phyloP scores from a whole-genome alignment of 2,888 invertebrate genomes.

The Caenorhabditis parvicauda region DNA sequence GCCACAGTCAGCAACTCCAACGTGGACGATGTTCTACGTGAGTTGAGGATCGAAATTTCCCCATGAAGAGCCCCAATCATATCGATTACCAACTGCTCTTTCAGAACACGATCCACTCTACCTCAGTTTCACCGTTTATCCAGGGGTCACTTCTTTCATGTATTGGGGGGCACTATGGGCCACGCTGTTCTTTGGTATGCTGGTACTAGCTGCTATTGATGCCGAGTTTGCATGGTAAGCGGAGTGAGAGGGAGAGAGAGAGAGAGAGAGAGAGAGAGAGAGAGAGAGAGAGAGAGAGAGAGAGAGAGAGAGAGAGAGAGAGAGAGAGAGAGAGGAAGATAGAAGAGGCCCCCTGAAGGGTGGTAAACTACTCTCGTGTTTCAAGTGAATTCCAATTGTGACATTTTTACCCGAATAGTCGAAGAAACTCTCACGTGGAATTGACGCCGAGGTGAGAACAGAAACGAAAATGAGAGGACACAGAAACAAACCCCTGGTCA shows the following conservation, averaged over 20 bases:
- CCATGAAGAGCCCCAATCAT: not conserved
- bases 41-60: slow-evolving; percentile 2
- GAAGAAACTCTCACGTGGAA: no score
- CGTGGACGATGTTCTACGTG: slow-evolving; percentile 44
- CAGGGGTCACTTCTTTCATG: slow-evolving; percentile 56
- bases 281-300: no score
- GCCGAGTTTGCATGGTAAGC: slow-evolving; percentile 44
- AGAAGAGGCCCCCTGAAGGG: no score
- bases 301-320: no score
- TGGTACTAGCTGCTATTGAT: slow-evolving; percentile 49
- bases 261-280: no score
- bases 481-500: no score
- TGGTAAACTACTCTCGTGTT: no score
- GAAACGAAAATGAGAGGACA: no score
- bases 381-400: no score
- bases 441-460: no score
- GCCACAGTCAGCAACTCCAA: slow-evolving; percentile 37
- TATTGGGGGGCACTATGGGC: slow-evolving; percentile 56
- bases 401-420: no score
- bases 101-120: slow-evolving; percentile 55
- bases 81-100: slow-evolving; percentile 2
- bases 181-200: slow-evolving; percentile 52
- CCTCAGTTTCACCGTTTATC: slow-evolving; percentile 56
- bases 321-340: no score
- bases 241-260: not conserved